Evolutionary conservation across 2,113 vertebrate species (phyloP).

Genomic region (Parus major): DNA sequence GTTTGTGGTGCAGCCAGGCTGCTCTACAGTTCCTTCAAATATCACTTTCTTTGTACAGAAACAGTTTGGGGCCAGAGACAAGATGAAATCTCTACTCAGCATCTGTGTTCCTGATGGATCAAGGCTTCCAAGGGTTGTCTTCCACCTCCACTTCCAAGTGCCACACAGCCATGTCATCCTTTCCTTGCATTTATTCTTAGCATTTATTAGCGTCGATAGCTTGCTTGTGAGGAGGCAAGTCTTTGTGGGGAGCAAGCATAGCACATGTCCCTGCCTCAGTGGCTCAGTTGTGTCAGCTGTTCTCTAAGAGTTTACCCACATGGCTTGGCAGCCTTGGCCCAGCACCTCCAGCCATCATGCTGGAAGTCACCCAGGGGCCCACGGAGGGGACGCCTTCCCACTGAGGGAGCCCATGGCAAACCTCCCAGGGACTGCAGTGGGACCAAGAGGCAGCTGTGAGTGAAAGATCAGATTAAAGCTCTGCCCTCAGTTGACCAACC

Average conservation of each 20-base stretch:
- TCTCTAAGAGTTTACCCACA: not conserved
- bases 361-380: not conserved
- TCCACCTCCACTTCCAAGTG: accelerated
- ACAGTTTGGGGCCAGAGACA: not conserved
- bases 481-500: constrained; percentile 3
- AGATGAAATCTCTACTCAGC: not conserved
- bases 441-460: not conserved
- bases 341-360: not conserved
- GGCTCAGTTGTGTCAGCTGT: not conserved
- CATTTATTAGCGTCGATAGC: not conserved
- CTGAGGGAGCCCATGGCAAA: not conserved
- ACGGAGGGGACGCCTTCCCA: not conserved
- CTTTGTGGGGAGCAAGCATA: not conserved
- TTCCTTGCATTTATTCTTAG: not conserved
- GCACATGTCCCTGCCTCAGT: not conserved
- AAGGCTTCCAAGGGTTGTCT: not conserved
- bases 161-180: not conserved
- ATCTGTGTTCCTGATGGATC: accelerated
- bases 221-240: not conserved
- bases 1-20: not conserved
- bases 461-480: not conserved
- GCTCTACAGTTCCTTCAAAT: not conserved
- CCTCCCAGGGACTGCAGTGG: not conserved
- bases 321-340: not conserved
- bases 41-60: not conserved